Conservation (phyloP, 2,888 invertebrate species). For the Melanophora roralis region DNA sequence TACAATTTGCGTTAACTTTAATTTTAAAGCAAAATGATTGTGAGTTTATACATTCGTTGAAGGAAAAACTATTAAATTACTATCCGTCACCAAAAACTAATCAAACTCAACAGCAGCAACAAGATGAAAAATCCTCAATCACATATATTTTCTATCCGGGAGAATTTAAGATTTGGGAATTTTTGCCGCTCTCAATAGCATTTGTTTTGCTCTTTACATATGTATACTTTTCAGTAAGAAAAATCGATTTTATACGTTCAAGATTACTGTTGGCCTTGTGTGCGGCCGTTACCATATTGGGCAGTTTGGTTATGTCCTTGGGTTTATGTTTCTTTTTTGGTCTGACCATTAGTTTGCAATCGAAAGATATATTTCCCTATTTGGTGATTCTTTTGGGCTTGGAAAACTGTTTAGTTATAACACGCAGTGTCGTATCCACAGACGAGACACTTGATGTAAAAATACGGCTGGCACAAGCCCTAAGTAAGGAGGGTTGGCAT, state of each 20-base stretch:
- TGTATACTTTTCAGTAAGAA: slow-evolving; percentile 96
- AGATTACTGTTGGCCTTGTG: slow-evolving; percentile 86
- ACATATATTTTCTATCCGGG: slow-evolving; percentile 91
- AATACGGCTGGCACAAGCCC: slow-evolving; percentile 94
- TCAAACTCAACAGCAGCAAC: slow-evolving; percentile 59
- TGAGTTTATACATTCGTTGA: slow-evolving; percentile 86
- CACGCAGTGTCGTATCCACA: slow-evolving; percentile 95
- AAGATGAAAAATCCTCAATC: slow-evolving; percentile 75
- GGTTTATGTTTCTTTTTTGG: slow-evolving; percentile 93
- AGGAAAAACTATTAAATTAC: slow-evolving; percentile 82
- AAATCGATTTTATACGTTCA: slow-evolving; percentile 83
- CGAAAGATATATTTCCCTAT: slow-evolving; percentile 96
- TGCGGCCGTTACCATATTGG: slow-evolving; percentile 90
- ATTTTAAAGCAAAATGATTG: slow-evolving; percentile 88
- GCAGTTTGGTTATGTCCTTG: slow-evolving; percentile 94
- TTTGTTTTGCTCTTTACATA: slow-evolving; percentile 93
- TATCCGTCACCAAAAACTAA: slow-evolving; percentile 84
- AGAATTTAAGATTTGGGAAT: slow-evolving; percentile 89
- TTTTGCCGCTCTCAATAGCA: slow-evolving; percentile 89
- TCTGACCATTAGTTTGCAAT: slow-evolving; percentile 87
- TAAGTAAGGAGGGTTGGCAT: slow-evolving; percentile 98
- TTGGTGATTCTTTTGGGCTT: slow-evolving; percentile 95
- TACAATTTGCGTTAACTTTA: slow-evolving; percentile 94
- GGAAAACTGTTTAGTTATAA: slow-evolving; percentile 93
- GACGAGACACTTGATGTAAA: slow-evolving; percentile 96